Conservation (phyloP, 2,113 vertebrate species). For the Tragelaphus strepsiceros region DNA sequence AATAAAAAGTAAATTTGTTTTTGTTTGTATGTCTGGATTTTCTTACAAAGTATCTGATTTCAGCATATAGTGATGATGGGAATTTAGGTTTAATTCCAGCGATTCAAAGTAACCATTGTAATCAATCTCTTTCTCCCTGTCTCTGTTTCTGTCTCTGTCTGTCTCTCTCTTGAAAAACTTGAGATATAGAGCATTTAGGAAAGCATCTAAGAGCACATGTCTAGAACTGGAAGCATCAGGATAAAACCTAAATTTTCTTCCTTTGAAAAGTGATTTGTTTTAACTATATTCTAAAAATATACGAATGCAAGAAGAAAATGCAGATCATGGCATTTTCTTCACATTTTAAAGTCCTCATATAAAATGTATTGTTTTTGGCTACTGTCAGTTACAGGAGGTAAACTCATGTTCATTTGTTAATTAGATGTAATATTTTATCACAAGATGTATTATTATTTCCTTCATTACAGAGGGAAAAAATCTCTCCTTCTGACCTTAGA, state of each 20-base stretch:
- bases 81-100: not conserved
- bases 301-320: not conserved
- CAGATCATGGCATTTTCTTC: not conserved
- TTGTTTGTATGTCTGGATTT: not conserved
- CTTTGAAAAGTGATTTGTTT: not conserved
- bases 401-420: not conserved
- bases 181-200: not conserved
- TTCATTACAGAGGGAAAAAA: not conserved
- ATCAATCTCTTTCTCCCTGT: not conserved
- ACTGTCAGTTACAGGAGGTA: constrained; percentile 66
- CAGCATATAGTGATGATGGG: not conserved
- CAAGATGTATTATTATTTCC: not conserved
- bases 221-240: not conserved
- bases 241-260: not conserved
- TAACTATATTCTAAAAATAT: not conserved
- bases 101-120: not conserved
- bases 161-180: not conserved
- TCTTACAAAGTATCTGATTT: not conserved
- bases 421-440: not conserved
- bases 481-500: not conserved
- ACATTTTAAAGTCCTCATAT: not conserved
- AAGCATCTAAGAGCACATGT: not conserved
- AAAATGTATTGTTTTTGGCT: not conserved
- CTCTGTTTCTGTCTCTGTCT: not conserved
- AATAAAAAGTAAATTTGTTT: not conserved